Evolutionary conservation across 2,113 vertebrate genomes (phyloP), one percentile per base, ranked within the genome.

Genomic region (Glaucidium brasilianum): DNA sequence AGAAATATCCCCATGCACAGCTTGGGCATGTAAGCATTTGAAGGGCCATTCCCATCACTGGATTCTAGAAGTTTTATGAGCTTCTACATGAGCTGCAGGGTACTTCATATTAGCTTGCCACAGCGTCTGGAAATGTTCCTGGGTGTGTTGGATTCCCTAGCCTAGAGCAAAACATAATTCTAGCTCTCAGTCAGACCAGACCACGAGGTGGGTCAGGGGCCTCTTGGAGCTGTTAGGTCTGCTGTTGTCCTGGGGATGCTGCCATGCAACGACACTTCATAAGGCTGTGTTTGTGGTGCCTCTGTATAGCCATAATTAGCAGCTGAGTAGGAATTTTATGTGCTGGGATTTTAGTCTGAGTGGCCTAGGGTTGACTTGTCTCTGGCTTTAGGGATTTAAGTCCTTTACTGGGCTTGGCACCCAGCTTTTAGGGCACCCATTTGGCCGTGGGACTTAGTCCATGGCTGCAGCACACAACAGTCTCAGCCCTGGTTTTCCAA

Each of bases 161-260:
- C 52, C 52, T 35, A 37, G 25, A 45, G 73, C 15, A 49, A 81
- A 92, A 53, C 8, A 3, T 27, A 26, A 62, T 86, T 86, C 50
- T 49, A 80, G 34, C 39, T 81, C 37, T 77, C 41, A 39, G 13
- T 34, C 59, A 84, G 76, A 50, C 19, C 55, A 50, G 56, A 77
- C 34, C 3, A 2, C 0, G 0, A 55, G 50, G 13, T 71, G n/a
- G 37, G 15, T 63, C 68, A 66, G 39, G 18, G 17, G 9, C 35
- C 56, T 87, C 41, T 62, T 10, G 9, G 25, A 81, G 52, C 34
- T 71, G 10, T 16, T 53, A 23, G 29, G 17, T n/a, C 47, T 67
- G 39, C 19, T 49, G 22, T 21, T 50, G 77, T 49, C n/a, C 71
- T 55, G 41, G 20, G 27, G 12, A 21, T 26, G 15, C 15, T 68